Evolutionary conservation across 2,888 invertebrate genomes (phyloP), one percentile per base, ranked within the genome.

Genomic region (Malthinus seriepunctatus): DNA sequence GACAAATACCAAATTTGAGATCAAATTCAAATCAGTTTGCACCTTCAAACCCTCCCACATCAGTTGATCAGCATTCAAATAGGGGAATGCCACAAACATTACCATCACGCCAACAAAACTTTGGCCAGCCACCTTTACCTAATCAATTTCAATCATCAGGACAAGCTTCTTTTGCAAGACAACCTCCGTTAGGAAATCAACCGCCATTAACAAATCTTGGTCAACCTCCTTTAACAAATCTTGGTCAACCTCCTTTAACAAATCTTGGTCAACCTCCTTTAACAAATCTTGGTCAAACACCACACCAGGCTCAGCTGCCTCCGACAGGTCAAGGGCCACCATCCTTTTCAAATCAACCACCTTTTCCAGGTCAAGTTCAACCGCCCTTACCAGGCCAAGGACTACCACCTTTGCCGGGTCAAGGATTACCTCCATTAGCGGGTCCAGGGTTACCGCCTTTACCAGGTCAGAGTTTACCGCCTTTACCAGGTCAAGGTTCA

Each of bases 361-460:
- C 63, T 3, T 37, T 56, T 42, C 45, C 58, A 31, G 63, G 61
- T 32, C 61, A 8, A 52, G 53, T 50, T 4, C 52, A 58, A 67
- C 73, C 74, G 67, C 68, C 66, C 12, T 32, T 56, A 51, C 65
- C 66, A 8, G 71, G 71, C 66, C 73, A 73, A 5, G 23, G 23
- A 2, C 5, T 23, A 67, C 75, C 76, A 67, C 67, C 67, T 50
- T 61, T 51, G 46, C 53, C 49, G 32, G 57, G 57, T 14, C 61
- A 57, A 2, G 23, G 23, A 23, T 23, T 23, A 10, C 61, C 59
- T 34, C 53, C 62, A n/a, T 10, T 50, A 33, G 47, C 48, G 12
- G 46, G 53, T 35, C 50, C 60, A 23, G 23, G 23, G 5, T 23
- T 23, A 23, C 55, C 55, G 7, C 57, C 57, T 42, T 35, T 58